A percentile compares a stretch with the other conserved stretches of the same genome.
Evolutionary conservation across 2,888 invertebrate genomes (phyloP).

Genomic region (Anthophora plumipes): DNA sequence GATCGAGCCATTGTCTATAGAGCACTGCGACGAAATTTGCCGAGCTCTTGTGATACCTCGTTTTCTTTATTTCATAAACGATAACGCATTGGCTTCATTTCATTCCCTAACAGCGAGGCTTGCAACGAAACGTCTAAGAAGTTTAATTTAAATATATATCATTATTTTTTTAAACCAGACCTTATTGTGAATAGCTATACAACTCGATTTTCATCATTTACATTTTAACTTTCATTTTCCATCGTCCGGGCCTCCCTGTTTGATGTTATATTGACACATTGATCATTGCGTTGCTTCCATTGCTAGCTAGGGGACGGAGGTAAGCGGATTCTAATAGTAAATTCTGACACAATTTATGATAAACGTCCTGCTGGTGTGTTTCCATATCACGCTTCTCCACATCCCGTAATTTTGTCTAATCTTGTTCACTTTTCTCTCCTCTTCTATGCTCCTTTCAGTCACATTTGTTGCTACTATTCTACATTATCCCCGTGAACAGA

Average conservation of each 20-base stretch:
- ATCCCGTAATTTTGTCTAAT: constrained; percentile 63
- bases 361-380: constrained; percentile 75
- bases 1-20: constrained; percentile 84
- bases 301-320: constrained; percentile 84
- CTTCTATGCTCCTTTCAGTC: constrained; percentile 50
- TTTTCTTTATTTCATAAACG: constrained; percentile 30
- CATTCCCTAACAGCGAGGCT: constrained; percentile 65
- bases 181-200: neutral
- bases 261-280: constrained; percentile 74
- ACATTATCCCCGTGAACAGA: constrained; percentile 56
- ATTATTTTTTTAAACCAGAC: neutral
- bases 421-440: constrained; percentile 52
- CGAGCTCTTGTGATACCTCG: constrained; percentile 20
- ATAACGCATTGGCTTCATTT: constrained; percentile 56
- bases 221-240: neutral
- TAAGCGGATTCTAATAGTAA: constrained; percentile 76
- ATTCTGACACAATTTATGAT: constrained; percentile 65
- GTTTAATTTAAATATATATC: neutral
- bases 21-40: constrained; percentile 71
- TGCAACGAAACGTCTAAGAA: constrained; percentile 55
- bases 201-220: constrained; percentile 28
- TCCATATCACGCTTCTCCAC: constrained; percentile 64
- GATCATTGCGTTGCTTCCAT: constrained; percentile 82
- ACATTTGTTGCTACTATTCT: constrained; percentile 46
- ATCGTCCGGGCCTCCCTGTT: constrained; percentile 55